phyloP scores from a whole-genome alignment of 2,797 vertebrate genomes.

The Oryzias sinensis region DNA sequence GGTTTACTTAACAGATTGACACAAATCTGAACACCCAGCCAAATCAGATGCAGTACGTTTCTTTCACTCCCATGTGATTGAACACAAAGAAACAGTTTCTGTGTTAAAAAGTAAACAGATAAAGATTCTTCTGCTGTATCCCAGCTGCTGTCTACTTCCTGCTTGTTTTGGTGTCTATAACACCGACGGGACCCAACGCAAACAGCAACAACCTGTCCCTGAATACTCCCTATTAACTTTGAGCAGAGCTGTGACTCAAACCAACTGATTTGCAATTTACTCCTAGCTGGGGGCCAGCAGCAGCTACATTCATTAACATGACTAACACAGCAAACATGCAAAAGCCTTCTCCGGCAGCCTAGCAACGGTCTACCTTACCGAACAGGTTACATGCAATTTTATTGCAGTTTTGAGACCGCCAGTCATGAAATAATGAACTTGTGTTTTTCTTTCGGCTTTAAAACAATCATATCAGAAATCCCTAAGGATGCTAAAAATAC shows the following conservation, averaged over 20 bases:
- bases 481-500: not conserved
- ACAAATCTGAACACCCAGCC: no score
- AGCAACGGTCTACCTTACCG: constrained; percentile 46
- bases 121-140: constrained; percentile 1
- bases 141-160: constrained; percentile 8
- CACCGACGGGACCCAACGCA: constrained; percentile 12
- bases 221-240: constrained; percentile 38
- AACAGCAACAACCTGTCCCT: constrained; percentile 46
- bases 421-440: constrained; percentile 25
- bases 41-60: no score
- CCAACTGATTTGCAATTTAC: constrained; percentile 37
- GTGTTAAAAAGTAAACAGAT: not conserved
- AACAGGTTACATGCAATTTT: constrained; percentile 35
- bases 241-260: constrained; percentile 43
- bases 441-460: constrained; percentile 2
- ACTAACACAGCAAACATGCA: constrained; percentile 11
- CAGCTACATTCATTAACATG: constrained; percentile 25
- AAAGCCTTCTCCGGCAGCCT: constrained; percentile 24
- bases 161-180: constrained; percentile 38
- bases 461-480: constrained; percentile 1
- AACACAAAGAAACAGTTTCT: not conserved
- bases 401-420: constrained; percentile 24
- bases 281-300: constrained; percentile 27
- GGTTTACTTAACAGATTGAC: no score
- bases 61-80: no score